Percentiles rank a stretch among this genome's conserved stretches.
Evolutionary conservation across 2,113 vertebrate genomes (phyloP).

Genomic region (Pteruthius melanotis): DNA sequence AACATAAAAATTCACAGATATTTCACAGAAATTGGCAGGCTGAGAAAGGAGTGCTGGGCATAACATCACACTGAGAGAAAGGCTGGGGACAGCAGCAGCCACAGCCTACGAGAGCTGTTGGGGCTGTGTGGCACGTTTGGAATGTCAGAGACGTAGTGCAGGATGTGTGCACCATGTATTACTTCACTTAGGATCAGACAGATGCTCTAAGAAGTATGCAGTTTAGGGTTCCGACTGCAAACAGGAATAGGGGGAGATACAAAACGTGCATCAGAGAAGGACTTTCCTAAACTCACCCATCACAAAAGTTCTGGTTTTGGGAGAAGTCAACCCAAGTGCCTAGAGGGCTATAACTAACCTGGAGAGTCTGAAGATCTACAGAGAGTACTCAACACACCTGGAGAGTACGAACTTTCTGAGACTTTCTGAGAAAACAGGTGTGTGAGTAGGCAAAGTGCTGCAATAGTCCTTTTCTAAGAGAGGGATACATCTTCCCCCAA

Average conservation of each 20-base stretch:
- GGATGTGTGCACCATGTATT: background rate
- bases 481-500: background rate
- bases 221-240: background rate
- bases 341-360: background rate
- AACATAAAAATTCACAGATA: background rate
- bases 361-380: background rate
- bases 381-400: background rate
- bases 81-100: background rate
- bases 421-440: background rate
- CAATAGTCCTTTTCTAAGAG: background rate
- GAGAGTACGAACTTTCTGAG: background rate
- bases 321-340: background rate
- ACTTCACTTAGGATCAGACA: background rate
- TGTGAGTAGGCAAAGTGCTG: background rate
- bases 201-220: background rate
- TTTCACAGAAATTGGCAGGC: background rate
- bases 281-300: background rate
- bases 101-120: background rate
- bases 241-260: background rate
- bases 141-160: background rate
- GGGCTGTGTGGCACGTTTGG: background rate
- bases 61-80: background rate
- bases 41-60: background rate
- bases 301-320: background rate
- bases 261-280: background rate